phyloP scores from a whole-genome alignment of 2,797 vertebrate species.

The Lagodon rhomboides region DNA sequence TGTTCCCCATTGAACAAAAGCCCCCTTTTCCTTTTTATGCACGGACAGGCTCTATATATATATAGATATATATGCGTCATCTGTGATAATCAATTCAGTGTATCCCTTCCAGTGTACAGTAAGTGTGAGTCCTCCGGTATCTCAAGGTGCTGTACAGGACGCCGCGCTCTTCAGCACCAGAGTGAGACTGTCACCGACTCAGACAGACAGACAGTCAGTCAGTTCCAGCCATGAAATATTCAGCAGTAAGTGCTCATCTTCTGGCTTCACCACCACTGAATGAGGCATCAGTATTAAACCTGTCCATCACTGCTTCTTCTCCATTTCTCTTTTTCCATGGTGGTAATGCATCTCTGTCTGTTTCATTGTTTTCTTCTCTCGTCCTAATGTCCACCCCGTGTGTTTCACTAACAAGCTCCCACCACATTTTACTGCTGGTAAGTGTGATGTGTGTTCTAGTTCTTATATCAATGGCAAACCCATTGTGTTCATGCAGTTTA shows the following conservation, averaged over 20 bases:
- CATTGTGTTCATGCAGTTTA: constrained; percentile 26
- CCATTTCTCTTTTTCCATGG: constrained; percentile 31
- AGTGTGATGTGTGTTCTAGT: constrained; percentile 10
- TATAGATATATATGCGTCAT: too few relatives aligned
- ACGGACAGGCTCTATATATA: not conserved
- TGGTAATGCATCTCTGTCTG: constrained; percentile 5
- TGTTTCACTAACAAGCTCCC: constrained; percentile 7
- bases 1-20: not conserved
- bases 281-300: constrained; percentile 49
- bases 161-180: constrained; percentile 37
- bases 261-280: constrained; percentile 48
- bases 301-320: constrained; percentile 45
- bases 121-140: constrained; percentile 10
- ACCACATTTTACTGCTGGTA: constrained; percentile 23
- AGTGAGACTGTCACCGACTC: constrained; percentile 64
- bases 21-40: not conserved
- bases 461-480: constrained; percentile 11
- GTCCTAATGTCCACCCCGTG: not conserved
- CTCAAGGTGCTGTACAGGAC: constrained; percentile 14
- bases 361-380: constrained; percentile 1
- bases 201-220: constrained; percentile 50
- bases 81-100: not conserved
- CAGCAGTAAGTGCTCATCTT: constrained; percentile 75
- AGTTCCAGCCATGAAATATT: constrained; percentile 81
- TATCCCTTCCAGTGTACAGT: constrained; percentile 13